These are phyloP conservation scores for Latrodectus hesperus DNA, from an alignment of 2,888 invertebrate genomes.

Conservation along the genomic window DNA sequence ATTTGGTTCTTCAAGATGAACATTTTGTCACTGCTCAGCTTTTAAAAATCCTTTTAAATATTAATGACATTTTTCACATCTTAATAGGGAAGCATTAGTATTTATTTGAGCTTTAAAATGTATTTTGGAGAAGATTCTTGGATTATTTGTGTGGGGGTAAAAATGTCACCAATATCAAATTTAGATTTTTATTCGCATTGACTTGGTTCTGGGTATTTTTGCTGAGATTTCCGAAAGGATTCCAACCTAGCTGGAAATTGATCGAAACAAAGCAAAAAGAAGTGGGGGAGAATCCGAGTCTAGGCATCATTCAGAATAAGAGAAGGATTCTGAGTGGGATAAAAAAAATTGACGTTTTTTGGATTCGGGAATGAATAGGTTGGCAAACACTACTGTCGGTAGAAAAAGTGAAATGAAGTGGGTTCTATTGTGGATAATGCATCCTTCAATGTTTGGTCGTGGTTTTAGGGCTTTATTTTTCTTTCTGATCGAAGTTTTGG, in stretches of 20 bases:
- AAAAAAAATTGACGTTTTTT: slow-evolving; percentile 31
- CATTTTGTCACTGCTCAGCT: no score
- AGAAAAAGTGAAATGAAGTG: slow-evolving; percentile 50
- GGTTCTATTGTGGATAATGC: slow-evolving; percentile 28
- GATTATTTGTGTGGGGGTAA: no score
- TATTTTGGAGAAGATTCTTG: no score
- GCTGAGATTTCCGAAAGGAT: slow-evolving; percentile 25
- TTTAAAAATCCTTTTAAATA: no score
- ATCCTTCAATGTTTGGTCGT: slow-evolving; percentile 6
- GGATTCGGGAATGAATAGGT: slow-evolving; percentile 54
- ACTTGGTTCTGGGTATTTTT: neutral
- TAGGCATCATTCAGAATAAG: slow-evolving; percentile 38
- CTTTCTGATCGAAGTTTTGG: slow-evolving; percentile 12
- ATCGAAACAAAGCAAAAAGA: slow-evolving; percentile 52
- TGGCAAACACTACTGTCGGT: slow-evolving; percentile 44
- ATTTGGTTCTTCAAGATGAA: no score
- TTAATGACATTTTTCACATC: neutral
- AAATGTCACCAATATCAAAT: slow-evolving; percentile 16
- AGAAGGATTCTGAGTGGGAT: neutral
- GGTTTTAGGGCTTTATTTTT: slow-evolving; percentile 7
- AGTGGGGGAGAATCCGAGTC: slow-evolving; percentile 40
- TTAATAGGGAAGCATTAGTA: neutral
- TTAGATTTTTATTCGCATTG: slow-evolving; percentile 16
- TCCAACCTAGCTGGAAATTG: slow-evolving; percentile 49
- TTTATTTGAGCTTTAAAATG: neutral